Conservation (phyloP, 2,113 vertebrate genomes). For the Gorilla gorilla region DNA sequence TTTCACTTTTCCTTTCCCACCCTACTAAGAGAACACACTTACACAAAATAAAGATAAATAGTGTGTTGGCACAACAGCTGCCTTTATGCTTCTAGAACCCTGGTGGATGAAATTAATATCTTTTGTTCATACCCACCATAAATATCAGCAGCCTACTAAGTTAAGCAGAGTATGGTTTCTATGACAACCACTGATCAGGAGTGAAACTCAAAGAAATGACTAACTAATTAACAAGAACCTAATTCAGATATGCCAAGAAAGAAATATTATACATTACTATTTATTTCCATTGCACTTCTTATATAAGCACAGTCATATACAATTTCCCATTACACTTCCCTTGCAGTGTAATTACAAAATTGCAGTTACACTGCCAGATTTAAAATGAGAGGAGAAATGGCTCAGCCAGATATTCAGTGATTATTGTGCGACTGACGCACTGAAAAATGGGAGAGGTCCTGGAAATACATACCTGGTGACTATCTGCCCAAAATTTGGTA, state of each 20-base stretch:
- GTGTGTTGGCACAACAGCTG: neutral
- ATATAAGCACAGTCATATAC: neutral
- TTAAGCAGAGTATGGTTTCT: slow-evolving; percentile 4
- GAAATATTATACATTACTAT: neutral
- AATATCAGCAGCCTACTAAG: neutral
- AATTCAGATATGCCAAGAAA: slow-evolving; percentile 16
- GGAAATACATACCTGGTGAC: neutral
- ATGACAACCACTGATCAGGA: neutral
- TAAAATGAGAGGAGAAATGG: slow-evolving; percentile 27
- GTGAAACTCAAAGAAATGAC: slow-evolving; percentile 29
- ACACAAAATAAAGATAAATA: neutral
- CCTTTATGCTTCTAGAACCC: neutral
- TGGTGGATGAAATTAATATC: neutral
- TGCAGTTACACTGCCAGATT: neutral
- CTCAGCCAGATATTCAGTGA: slow-evolving; percentile 11
- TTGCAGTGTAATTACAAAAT: slow-evolving; percentile 19
- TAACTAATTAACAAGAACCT: neutral
- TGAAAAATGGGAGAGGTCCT: neutral
- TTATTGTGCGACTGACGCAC: slow-evolving; percentile 22
- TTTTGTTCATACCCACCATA: neutral
- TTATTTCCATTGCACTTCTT: slow-evolving; percentile 12
- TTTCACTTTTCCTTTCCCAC: neutral
- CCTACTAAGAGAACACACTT: neutral
- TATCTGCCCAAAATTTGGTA: slow-evolving; percentile 6
- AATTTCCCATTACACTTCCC: slow-evolving; percentile 11